Evolutionary conservation across 2,888 invertebrate species (phyloP), one percentile per base, ranked within the genome.

Genomic region (Leptarthrus brevirostris): DNA sequence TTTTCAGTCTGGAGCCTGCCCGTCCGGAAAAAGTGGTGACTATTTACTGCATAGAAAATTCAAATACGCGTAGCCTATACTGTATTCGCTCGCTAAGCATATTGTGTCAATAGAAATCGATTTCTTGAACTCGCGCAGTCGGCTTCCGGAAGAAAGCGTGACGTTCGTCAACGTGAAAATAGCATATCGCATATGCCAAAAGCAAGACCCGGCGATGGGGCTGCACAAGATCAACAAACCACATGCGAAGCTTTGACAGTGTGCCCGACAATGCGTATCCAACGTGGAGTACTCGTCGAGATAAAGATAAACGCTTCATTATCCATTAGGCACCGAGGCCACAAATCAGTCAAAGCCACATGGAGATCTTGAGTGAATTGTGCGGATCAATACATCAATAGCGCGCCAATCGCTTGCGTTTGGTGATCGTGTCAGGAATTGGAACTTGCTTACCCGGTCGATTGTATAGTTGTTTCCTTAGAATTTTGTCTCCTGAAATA

Each of bases 401-500:
- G 64, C 30, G 52, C 10, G 26, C 34, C 69, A 69, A 69, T 69
- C 20, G 69, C 52, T 69, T 30, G 16, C 20, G 69, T 10, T 52
- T 34, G 36, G 3, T 16, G 69, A n/a, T 69, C 30, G 49, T 34
- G 52, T 52, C 44, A 52, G 69, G 26, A 4, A 30, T 30, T 6
- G 40, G 30, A 69, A 52, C 52, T 69, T 69, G 49, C 69, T 40
- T n/a, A 40, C 40, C n/a, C 69, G 69, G 18, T 12, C 44, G 44
- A 18, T 56, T 61, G 52, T 22, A 22, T 20, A 71, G 56, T 72
- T 26, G 26, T 56, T 58, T 72, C 58, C 47, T 16, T 47, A 56
- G 56, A 56, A 72, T 36, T 34, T n/a, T 49, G 44, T 20, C 56
- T 72, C 72, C 58, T 72, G 72, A 72, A 72, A 72, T 72, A 72